Evolutionary conservation across 2,113 vertebrate species (phyloP).

Genomic region (Lynx canadensis): DNA sequence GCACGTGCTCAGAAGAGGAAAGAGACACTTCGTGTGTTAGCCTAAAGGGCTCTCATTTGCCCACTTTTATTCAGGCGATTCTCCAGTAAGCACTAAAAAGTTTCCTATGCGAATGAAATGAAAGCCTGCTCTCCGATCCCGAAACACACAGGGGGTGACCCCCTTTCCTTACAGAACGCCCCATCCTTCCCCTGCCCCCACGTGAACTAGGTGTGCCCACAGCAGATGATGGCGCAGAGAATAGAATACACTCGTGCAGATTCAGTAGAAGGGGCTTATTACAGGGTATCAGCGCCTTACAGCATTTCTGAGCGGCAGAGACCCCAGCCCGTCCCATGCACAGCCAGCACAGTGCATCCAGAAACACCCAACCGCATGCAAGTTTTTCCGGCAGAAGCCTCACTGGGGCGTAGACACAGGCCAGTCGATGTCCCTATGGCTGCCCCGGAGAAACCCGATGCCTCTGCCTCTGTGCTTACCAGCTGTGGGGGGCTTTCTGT

Average conservation of each 20-base stretch:
- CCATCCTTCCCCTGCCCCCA: accelerated
- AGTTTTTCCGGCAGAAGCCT: not conserved
- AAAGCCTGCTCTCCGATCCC: not conserved
- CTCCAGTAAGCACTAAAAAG: not conserved
- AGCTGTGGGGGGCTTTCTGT: not conserved
- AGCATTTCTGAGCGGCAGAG: not conserved
- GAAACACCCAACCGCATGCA: accelerated
- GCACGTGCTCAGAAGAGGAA: not conserved
- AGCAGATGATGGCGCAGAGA: not conserved
- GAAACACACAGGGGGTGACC: not conserved
- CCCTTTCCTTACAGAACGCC: not conserved
- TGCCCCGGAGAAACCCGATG: accelerated
- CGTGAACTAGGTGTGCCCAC: accelerated
- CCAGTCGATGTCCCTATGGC: accelerated
- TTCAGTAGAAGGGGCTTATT: not conserved
- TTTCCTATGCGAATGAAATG: not conserved
- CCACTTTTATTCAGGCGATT: not conserved
- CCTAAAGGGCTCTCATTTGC: not conserved
- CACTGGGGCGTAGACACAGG: accelerated
- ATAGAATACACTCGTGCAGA: too few species aligned
- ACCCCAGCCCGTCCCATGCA: accelerated
- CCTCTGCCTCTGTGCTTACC: not conserved
- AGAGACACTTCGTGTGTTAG: not conserved
- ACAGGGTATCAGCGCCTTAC: accelerated
- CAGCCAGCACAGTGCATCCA: accelerated